phyloP scores from a whole-genome alignment of 2,797 vertebrate genomes.

The Distichodus sexfasciatus region DNA sequence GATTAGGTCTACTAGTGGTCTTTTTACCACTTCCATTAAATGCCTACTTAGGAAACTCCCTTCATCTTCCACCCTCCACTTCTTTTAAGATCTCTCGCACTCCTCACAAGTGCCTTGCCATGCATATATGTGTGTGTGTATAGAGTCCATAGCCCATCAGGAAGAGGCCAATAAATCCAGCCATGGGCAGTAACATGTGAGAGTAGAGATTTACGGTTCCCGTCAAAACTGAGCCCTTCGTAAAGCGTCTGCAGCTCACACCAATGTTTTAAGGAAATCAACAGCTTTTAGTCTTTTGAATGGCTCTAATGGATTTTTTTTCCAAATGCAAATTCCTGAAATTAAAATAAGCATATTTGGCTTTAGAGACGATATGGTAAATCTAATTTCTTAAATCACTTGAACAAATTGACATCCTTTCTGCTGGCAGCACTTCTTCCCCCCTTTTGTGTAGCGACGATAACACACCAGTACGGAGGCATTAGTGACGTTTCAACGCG shows the following conservation, averaged over 20 bases:
- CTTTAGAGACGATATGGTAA: no score
- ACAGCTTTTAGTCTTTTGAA: not conserved
- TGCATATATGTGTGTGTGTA: conserved; percentile 1
- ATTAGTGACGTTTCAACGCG: not conserved
- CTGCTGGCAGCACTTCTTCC: not conserved
- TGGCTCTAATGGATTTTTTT: not conserved
- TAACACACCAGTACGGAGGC: not conserved
- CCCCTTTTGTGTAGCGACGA: not conserved
- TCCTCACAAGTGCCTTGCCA: not conserved
- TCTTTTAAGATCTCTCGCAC: conserved; percentile 19
- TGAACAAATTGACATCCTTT: not conserved
- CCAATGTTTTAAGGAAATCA: not conserved
- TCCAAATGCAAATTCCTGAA: not conserved
- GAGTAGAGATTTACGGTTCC: not conserved
- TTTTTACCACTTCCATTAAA: conserved; percentile 47
- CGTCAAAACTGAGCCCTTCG: not conserved
- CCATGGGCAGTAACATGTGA: not conserved
- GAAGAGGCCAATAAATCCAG: not conserved
- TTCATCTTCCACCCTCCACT: conserved; percentile 36
- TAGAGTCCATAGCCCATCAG: not conserved
- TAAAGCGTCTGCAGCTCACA: not conserved
- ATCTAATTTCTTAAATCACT: not conserved
- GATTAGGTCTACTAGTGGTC: conserved; percentile 34
- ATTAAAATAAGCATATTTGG: no score
- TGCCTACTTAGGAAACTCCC: conserved; percentile 29